phyloP scores from a whole-genome alignment of 2,797 vertebrate genomes.

The Furcifer pardalis region DNA sequence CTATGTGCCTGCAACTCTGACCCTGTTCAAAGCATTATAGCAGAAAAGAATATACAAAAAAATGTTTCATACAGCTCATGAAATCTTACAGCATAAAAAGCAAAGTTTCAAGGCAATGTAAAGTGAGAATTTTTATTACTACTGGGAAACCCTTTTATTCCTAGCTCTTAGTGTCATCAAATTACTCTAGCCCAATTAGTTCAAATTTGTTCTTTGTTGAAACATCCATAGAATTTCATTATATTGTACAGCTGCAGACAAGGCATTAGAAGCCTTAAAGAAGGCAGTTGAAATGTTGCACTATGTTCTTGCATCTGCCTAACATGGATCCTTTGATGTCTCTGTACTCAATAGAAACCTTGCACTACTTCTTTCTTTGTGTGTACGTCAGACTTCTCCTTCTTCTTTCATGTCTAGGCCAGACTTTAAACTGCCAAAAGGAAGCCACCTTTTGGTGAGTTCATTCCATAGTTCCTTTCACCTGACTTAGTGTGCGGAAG shows the following conservation, averaged over 20 bases:
- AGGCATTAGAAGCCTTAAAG: neutral
- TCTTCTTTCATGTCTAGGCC: too few relatives aligned
- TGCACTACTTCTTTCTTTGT: too few relatives aligned
- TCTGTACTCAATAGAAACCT: neutral
- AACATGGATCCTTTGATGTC: neutral
- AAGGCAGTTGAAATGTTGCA: neutral
- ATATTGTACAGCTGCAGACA: slow-evolving; percentile 1
- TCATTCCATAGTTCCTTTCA: too few relatives aligned
- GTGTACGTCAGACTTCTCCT: too few relatives aligned
- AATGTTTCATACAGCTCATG: neutral
- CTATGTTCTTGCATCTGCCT: neutral
- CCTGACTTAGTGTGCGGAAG: too few relatives aligned
- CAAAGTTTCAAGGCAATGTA: neutral
- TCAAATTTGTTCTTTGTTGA: neutral
- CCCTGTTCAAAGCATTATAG: too few relatives aligned
- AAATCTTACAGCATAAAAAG: neutral
- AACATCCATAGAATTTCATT: neutral
- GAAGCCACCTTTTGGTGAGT: too few relatives aligned
- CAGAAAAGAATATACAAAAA: neutral
- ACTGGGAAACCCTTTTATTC: slow-evolving; percentile 1
- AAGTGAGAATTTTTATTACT: neutral
- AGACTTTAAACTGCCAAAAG: too few relatives aligned
- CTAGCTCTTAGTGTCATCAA: too few relatives aligned
- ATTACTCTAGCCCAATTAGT: neutral
- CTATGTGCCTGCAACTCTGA: too few relatives aligned